A percentile compares a stretch with the other conserved stretches of the same genome.
Conservation (phyloP, 2,797 vertebrate genomes). For the Ctenosaura bakeri region DNA sequence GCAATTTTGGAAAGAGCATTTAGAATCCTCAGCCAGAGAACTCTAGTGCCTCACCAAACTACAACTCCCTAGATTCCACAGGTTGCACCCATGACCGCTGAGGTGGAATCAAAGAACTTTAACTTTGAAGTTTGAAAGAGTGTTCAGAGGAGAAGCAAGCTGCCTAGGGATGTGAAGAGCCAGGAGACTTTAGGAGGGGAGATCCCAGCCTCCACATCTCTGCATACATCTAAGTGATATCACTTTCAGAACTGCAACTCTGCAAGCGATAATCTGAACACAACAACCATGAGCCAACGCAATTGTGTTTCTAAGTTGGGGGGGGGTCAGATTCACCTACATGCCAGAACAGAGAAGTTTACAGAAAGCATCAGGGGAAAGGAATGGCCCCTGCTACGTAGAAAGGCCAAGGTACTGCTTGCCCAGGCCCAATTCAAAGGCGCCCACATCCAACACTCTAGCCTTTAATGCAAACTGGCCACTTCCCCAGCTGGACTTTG, state of each 20-base stretch:
- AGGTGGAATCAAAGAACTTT: too few relatives aligned
- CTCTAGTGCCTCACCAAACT: too few relatives aligned
- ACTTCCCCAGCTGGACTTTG: not conserved
- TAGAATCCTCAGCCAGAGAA: too few relatives aligned
- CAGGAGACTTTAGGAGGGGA: too few relatives aligned
- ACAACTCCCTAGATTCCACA: too few relatives aligned
- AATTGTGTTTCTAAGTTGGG: too few relatives aligned
- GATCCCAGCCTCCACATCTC: not conserved
- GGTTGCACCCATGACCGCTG: too few relatives aligned
- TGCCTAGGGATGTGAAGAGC: not conserved
- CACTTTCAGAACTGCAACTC: not conserved
- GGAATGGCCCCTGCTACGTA: too few relatives aligned
- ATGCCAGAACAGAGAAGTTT: not conserved
- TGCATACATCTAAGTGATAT: not conserved
- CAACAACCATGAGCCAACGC: too few relatives aligned
- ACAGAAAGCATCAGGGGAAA: too few relatives aligned
- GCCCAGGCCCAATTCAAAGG: not conserved
- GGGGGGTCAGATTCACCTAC: not conserved
- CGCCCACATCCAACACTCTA: not conserved
- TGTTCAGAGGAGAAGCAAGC: not conserved
- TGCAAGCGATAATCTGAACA: not conserved
- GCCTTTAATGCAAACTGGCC: not conserved
- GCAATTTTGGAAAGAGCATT: too few relatives aligned
- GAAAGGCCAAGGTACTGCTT: not conserved
- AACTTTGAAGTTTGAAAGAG: too few relatives aligned